Evolutionary conservation across 1,140 invertebrate species (phyloP).

Genomic region (Drosophila rhopaloa): DNA sequence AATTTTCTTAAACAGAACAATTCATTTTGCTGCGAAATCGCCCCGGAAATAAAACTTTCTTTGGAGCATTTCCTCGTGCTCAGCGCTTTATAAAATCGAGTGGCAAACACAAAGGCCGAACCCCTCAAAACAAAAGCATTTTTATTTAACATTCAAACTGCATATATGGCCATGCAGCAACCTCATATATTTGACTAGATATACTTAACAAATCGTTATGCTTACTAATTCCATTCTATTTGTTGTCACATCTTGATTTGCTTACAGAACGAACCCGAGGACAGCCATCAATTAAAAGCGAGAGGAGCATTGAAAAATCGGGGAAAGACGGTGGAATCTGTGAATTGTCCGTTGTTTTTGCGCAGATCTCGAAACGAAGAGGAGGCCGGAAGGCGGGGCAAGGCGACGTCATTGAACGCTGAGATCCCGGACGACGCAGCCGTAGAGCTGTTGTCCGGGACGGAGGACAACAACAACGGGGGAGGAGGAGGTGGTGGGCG

Average conservation of each 20-base stretch:
- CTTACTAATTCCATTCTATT: conserved; percentile 58
- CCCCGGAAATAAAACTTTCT: conserved; percentile 33
- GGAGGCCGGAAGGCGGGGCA: conserved; percentile 48
- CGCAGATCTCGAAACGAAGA: conserved; percentile 27
- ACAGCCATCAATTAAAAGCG: conserved; percentile 42
- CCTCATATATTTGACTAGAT: conserved; percentile 8
- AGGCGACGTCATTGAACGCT: conserved; percentile 79
- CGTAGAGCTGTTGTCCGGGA: conserved; percentile 67
- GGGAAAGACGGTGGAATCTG: conserved; percentile 28
- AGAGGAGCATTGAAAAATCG: conserved; percentile 27
- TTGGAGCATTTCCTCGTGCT: conserved; percentile 13
- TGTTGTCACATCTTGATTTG: conserved; percentile 42
- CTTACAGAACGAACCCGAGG: conserved; percentile 54
- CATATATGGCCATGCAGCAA: conserved; percentile 25
- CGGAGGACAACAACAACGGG: conserved; percentile 22
- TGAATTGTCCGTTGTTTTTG: conserved; percentile 31
- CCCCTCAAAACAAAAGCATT: conserved; percentile 38
- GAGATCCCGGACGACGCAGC: conserved; percentile 64
- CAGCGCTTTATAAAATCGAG: conserved; percentile 13
- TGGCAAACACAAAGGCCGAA: conserved; percentile 36
- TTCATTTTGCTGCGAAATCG: too few species aligned
- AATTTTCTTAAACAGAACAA: too few species aligned
- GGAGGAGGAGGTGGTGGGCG: conserved; percentile 22
- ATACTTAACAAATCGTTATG: conserved; percentile 24
- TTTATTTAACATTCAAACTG: conserved; percentile 34